phyloP scores from a whole-genome alignment of 2,113 vertebrate genomes.

The Pteruthius melanotis region DNA sequence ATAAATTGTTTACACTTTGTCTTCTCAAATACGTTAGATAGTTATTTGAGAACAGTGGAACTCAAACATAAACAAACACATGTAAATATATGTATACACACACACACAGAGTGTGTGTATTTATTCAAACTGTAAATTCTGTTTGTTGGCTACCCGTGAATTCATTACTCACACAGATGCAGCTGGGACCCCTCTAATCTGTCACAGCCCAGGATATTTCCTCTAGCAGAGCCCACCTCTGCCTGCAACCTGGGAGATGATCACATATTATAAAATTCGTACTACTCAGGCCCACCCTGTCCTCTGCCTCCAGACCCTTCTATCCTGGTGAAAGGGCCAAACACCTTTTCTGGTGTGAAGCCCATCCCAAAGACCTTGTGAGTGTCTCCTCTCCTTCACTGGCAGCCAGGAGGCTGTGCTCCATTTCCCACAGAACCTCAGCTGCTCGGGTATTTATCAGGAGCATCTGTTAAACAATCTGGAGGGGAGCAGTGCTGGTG shows the following conservation, averaged over 20 bases:
- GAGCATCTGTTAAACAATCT: constrained; percentile 66
- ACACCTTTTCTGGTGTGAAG: background rate
- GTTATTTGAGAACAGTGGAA: background rate
- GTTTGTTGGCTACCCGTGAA: background rate
- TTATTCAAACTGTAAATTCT: constrained; percentile 3
- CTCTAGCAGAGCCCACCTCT: background rate
- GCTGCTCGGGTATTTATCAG: constrained; percentile 32
- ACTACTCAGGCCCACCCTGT: accelerated
- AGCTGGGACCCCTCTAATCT: background rate
- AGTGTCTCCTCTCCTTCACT: constrained; percentile 22
- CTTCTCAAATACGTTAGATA: background rate
- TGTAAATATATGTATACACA: background rate
- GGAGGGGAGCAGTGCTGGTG: constrained; percentile 32
- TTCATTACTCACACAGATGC: background rate
- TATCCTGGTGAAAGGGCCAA: background rate
- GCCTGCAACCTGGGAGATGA: background rate
- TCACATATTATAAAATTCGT: accelerated
- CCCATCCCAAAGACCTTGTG: background rate
- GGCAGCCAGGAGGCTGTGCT: background rate
- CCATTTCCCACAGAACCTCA: constrained; percentile 58
- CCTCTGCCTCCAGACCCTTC: background rate
- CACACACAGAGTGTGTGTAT: background rate
- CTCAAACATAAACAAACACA: background rate
- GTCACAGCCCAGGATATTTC: background rate
- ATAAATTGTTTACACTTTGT: background rate